phyloP scores from a whole-genome alignment of 2,113 vertebrate genomes.

The Hepsetus odoe region DNA sequence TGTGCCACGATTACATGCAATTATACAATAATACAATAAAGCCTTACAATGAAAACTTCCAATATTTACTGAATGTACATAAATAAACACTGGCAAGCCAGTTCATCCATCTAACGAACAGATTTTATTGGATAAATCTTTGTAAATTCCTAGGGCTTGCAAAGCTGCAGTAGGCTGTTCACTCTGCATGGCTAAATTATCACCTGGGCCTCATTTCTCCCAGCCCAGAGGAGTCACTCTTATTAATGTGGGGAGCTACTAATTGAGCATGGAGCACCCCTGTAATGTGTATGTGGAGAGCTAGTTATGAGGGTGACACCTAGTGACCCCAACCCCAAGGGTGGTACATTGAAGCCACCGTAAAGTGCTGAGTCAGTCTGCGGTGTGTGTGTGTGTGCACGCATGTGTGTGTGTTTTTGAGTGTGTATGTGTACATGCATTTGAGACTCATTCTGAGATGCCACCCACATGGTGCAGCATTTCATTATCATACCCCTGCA shows the following conservation, averaged over 20 bases:
- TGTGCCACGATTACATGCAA: conserved; percentile 1
- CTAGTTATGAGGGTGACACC: conserved; percentile 15
- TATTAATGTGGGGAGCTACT: conserved; percentile 55
- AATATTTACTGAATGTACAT: not conserved
- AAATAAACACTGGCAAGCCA: too few relatives aligned
- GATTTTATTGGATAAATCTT: not conserved
- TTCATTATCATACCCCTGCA: conserved; percentile 56
- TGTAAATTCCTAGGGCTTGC: conserved; percentile 3
- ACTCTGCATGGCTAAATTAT: conserved; percentile 47
- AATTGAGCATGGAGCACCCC: conserved; percentile 56
- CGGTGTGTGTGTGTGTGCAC: conserved; percentile 31
- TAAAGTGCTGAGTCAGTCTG: conserved; percentile 56
- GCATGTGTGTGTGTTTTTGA: conserved; percentile 38
- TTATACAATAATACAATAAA: conserved; percentile 10
- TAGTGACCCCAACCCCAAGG: conserved; percentile 24
- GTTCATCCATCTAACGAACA: too few relatives aligned
- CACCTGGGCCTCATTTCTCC: conserved; percentile 48
- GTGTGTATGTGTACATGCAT: conserved; percentile 28
- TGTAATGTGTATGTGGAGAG: conserved; percentile 49
- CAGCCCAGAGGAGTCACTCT: conserved; percentile 46
- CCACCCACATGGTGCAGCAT: conserved; percentile 43
- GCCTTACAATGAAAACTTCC: not conserved
- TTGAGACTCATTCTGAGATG: conserved; percentile 39
- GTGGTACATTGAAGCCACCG: conserved; percentile 7
- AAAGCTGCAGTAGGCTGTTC: conserved; percentile 43